A percentile compares a stretch with the other conserved stretches of the same genome.
These are phyloP conservation scores for Brachycybe producta DNA, from an alignment of 2,888 invertebrate genomes.

Conservation along the genomic window DNA sequence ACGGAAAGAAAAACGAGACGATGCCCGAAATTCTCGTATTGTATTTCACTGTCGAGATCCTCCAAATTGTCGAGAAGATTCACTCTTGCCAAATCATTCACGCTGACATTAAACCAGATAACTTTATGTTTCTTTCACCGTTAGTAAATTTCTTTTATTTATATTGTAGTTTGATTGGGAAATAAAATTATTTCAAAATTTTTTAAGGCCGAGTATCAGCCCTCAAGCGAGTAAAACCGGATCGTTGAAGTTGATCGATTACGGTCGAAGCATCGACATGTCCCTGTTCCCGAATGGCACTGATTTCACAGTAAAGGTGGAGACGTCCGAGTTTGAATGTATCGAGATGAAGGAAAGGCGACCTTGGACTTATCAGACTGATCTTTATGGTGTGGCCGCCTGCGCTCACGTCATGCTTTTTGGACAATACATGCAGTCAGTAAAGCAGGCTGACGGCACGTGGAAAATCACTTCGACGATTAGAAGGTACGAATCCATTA, in stretches of 20 bases:
- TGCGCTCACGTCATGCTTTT: constrained; percentile 75
- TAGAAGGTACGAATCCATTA: constrained; percentile 24
- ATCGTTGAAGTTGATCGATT: constrained; percentile 70
- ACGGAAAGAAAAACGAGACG: constrained; percentile 29
- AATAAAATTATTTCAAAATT: neutral
- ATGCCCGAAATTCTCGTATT: constrained; percentile 51
- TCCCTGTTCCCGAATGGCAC: constrained; percentile 61
- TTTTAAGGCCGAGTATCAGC: neutral
- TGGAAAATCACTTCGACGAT: constrained; percentile 26
- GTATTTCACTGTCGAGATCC: constrained; percentile 65
- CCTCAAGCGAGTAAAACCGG: constrained; percentile 1
- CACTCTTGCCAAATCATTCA: constrained; percentile 82
- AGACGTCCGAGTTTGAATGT: constrained; percentile 39
- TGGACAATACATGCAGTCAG: constrained; percentile 76
- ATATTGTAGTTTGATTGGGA: neutral
- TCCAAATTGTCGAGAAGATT: constrained; percentile 68
- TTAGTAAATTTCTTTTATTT: constrained; percentile 24
- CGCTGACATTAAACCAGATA: constrained; percentile 91
- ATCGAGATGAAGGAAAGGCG: constrained; percentile 78
- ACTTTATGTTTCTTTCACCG: constrained; percentile 53
- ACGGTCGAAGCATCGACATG: constrained; percentile 91
- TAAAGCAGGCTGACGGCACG: constrained; percentile 36
- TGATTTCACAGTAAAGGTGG: constrained; percentile 49
- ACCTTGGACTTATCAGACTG: constrained; percentile 90
- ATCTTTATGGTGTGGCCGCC: constrained; percentile 76